phyloP scores from a whole-genome alignment of 2,113 vertebrate species.

The Gadus macrocephalus region DNA sequence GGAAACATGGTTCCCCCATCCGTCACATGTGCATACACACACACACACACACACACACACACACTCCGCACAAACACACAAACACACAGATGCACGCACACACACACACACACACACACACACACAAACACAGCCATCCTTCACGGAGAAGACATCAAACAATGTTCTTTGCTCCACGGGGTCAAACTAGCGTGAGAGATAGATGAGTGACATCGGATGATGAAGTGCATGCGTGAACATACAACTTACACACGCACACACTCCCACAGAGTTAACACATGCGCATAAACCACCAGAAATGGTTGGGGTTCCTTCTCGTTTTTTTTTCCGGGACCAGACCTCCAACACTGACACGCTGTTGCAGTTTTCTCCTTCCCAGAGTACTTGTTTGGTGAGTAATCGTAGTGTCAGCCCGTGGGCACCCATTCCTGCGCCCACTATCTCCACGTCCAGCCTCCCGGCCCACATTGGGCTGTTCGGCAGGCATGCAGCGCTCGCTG shows the following conservation, averaged over 20 bases:
- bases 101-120: constrained; percentile 17
- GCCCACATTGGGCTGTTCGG: neutral
- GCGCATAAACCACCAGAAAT: constrained; percentile 16
- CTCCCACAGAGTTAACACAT: constrained; percentile 10
- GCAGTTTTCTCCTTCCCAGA: constrained; percentile 42
- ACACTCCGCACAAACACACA: constrained; percentile 24
- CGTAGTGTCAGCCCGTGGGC: constrained; percentile 45
- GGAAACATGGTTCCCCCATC: too few relatives aligned
- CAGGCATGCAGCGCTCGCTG: neutral
- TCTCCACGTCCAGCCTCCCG: constrained; percentile 21
- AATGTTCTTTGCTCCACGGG: constrained; percentile 27
- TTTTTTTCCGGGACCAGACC: constrained; percentile 29
- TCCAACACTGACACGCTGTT: constrained; percentile 33
- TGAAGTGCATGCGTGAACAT: constrained; percentile 14
- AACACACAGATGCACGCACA: constrained; percentile 20
- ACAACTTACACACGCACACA: constrained; percentile 8
- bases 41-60: constrained; percentile 21
- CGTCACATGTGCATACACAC: neutral
- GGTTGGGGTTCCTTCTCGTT: constrained; percentile 45
- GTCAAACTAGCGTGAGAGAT: constrained; percentile 47
- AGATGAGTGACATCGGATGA: constrained; percentile 42
- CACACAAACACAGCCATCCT: constrained; percentile 22
- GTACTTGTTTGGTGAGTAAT: constrained; percentile 43
- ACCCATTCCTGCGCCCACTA: constrained; percentile 39
- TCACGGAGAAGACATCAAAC: constrained; percentile 45